Conservation (phyloP, 2,888 invertebrate genomes). For the Pammene fasciana region DNA sequence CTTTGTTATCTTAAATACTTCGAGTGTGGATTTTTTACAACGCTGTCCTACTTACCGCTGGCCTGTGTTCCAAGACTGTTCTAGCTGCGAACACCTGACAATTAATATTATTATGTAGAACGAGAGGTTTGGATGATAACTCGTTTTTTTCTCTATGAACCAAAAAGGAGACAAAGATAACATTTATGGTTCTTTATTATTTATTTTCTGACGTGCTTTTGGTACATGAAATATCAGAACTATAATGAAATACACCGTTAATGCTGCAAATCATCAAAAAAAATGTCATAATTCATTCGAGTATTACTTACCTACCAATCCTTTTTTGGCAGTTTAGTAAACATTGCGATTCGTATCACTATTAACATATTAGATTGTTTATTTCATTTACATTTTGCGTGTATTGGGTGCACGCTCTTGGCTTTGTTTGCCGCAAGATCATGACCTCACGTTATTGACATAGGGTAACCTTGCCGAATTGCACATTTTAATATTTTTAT, state of each 20-base stretch:
- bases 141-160: too few species aligned
- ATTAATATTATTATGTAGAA: constrained; percentile 16
- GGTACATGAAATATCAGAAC: too few species aligned
- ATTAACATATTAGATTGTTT: constrained; percentile 1
- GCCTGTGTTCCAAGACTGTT: background rate
- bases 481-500: constrained; percentile 7
- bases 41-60: constrained; percentile 21
- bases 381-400: constrained; percentile 3
- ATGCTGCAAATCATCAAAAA: too few species aligned
- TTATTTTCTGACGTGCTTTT: too few species aligned
- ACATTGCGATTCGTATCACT: background rate
- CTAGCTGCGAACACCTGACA: constrained; percentile 16
- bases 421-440: constrained; percentile 18
- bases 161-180: too few species aligned
- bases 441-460: constrained; percentile 10
- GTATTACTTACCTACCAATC: background rate
- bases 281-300: too few species aligned
- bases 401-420: background rate
- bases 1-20: constrained; percentile 44
- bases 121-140: background rate
- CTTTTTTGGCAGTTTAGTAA: background rate
- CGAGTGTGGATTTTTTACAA: constrained; percentile 28
- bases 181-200: too few species aligned
- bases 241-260: too few species aligned
- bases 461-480: constrained; percentile 21